Evolutionary conservation across 2,888 invertebrate species (phyloP), one percentile per base, ranked within the genome.

Genomic region (Dromius quadrimaculatus): DNA sequence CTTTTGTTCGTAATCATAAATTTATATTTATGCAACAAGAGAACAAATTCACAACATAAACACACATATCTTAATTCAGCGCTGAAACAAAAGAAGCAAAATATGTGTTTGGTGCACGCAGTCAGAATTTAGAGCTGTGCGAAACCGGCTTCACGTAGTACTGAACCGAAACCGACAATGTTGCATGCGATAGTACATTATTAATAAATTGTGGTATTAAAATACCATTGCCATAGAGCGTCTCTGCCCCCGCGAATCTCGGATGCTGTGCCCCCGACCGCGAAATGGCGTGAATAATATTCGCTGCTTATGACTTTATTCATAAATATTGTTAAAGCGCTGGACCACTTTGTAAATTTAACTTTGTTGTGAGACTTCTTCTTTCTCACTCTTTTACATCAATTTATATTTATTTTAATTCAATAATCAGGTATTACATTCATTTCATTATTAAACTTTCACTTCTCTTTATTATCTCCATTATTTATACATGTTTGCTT

Each of bases 201-300:
- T 78, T 79, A 78, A 81, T 81, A 81, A 81, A 80, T 81, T 79
- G 79, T 77, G 74, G 79, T 78, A 81, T 81, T 81, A 81, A 81
- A 80, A 79, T 78, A 79, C 79, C 80, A 80, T 81, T 77, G 76
- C 76, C 71, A 79, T 79, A 80, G 80, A 2, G 9, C 0, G 9
- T 15, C 41, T 8, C 9, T 23, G 23, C 32, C 59, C 45, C 32
- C 17, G 64, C 8, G 15, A n/a, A 15, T 28, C 23, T 15, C 50
- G 9, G 45, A 6, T 36, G 17, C 36, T 47, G 28, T 28, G 38
- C 23, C 64, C 45, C 47, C 32, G 47, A 62, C 41, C 15, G 62
- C 17, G 61, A 61, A 69, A 69, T 69, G 61, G 69, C 38, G 69
- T 47, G 69, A 69, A 69, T 69, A 69, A 69, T 69, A 59, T 43